Conservation (phyloP, 2,888 invertebrate species). For the Drosophila glabriapex region DNA sequence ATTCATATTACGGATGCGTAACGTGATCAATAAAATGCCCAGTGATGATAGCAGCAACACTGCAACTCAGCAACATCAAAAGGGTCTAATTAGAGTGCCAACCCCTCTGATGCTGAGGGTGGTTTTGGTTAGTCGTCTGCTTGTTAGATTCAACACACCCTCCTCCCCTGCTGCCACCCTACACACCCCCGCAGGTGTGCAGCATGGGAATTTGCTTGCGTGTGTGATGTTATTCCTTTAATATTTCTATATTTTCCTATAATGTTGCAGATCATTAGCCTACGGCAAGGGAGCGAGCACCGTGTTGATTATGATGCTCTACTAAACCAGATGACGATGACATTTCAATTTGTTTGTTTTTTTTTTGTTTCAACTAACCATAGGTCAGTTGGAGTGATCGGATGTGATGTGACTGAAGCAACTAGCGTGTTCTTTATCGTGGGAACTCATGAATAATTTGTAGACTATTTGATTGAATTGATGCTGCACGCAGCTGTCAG, state of each 20-base stretch:
- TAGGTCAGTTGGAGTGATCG: slow-evolving; percentile 40
- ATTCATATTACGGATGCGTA: slow-evolving; percentile 78
- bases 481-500: slow-evolving; percentile 43
- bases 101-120: slow-evolving; percentile 50
- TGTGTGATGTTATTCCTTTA: slow-evolving; percentile 70
- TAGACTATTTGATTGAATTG: slow-evolving; percentile 24
- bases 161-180: slow-evolving; percentile 36
- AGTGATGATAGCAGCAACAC: slow-evolving; percentile 61
- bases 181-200: slow-evolving; percentile 60
- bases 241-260: not conserved
- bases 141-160: slow-evolving; percentile 25
- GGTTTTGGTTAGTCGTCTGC: slow-evolving; percentile 6
- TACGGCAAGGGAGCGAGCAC: slow-evolving; percentile 1
- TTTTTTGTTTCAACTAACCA: slow-evolving; percentile 11
- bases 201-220: slow-evolving; percentile 82
- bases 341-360: slow-evolving; percentile 66
- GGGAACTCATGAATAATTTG: slow-evolving; percentile 74
- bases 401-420: slow-evolving; percentile 16
- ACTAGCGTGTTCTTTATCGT: slow-evolving; percentile 52
- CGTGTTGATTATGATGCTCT: slow-evolving; percentile 63
- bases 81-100: slow-evolving; percentile 77
- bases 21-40: slow-evolving; percentile 78
- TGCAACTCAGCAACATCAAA: slow-evolving; percentile 22
- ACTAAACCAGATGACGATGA: slow-evolving; percentile 83
- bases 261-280: slow-evolving; percentile 64